Evolutionary conservation across 37 sponge, comb jelly and placozoan species (phyloP).

Genomic region (Halichondria panicea): DNA sequence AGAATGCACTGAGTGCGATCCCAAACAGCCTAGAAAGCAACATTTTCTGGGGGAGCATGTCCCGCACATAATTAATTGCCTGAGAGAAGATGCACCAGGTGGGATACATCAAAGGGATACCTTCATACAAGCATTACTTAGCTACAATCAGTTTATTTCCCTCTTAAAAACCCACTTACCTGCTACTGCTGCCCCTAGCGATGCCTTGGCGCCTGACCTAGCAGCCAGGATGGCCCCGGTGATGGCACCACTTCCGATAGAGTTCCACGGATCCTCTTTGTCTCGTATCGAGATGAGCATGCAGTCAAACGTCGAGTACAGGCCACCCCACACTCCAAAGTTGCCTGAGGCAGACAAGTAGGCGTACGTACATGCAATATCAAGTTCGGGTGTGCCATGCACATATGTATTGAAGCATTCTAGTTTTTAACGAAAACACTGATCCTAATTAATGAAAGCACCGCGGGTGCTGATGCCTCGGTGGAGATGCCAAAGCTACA

Average conservation of each 20-base stretch:
- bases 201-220: constrained; percentile 48
- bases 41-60: no score
- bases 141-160: not conserved
- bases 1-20: no score
- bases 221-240: constrained; percentile 87
- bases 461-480: no score
- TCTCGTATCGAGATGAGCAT: constrained; percentile 75
- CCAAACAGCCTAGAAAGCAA: no score
- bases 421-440: constrained; percentile 8
- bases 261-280: constrained; percentile 97
- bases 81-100: no score
- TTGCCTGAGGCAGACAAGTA: constrained; percentile 9
- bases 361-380: not conserved
- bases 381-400: not conserved
- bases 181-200: constrained; percentile 7
- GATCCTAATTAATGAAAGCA: no score
- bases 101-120: no score
- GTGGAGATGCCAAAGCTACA: no score
- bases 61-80: no score
- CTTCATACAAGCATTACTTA: not conserved
- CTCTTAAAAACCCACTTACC: not conserved
- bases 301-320: constrained; percentile 92
- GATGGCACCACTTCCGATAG: constrained; percentile 88
- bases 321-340: constrained; percentile 83
- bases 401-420: not conserved